A percentile compares a stretch with the other conserved stretches of the same genome.
These are phyloP conservation scores for Narcine bancroftii DNA, from an alignment of 2,113 vertebrate genomes.

Conservation along the genomic window DNA sequence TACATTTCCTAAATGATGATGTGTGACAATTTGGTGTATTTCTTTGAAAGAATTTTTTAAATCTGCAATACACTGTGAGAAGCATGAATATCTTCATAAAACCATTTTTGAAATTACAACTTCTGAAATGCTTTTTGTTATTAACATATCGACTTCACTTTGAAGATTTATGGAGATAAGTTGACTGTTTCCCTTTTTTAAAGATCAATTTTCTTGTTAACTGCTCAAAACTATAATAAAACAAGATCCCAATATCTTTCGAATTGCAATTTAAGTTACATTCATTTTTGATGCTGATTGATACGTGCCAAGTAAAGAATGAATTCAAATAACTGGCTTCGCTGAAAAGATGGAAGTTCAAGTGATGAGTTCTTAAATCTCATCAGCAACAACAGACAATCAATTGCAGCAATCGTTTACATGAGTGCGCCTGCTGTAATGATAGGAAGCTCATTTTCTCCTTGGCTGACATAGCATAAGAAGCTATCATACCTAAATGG, in stretches of 20 bases:
- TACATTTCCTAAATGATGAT: neutral
- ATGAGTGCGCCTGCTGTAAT: neutral
- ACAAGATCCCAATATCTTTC: neutral
- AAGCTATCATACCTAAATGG: neutral
- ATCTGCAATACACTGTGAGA: neutral
- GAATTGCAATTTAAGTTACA: neutral
- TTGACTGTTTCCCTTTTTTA: neutral
- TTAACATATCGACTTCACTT: neutral
- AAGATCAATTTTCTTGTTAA: slow-evolving; percentile 3
- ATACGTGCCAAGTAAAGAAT: neutral
- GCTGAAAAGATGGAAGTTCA: neutral
- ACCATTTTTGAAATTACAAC: neutral
- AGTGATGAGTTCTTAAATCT: slow-evolving; percentile 15
- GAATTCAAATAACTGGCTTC: neutral
- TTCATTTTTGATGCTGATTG: slow-evolving; percentile 9
- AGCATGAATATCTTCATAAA: neutral
- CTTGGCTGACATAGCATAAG: neutral
- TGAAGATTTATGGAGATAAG: neutral
- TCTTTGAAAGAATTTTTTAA: neutral
- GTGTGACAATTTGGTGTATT: neutral
- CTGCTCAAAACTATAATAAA: neutral
- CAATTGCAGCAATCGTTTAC: neutral
- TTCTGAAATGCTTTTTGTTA: neutral
- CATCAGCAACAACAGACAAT: neutral
- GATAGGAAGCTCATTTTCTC: neutral